phyloP scores from a whole-genome alignment of 2,797 vertebrate genomes.

The Agapornis canus region DNA sequence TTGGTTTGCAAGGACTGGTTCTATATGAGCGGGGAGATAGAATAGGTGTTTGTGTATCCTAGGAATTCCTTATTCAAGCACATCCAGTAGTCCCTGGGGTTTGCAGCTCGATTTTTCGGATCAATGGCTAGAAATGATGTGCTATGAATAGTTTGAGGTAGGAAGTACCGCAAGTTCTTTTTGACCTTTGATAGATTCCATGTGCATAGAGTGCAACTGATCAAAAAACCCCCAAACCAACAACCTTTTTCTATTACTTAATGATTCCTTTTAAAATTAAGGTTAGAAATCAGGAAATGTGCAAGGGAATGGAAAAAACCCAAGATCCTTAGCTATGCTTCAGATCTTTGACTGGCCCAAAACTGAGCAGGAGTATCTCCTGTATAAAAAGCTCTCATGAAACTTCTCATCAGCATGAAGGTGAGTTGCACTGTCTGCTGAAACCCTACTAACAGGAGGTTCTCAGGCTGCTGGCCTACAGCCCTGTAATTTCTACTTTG shows the following conservation, averaged over 20 bases:
- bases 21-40: not conserved
- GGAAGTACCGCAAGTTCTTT: not conserved
- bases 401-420: not conserved
- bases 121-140: not conserved
- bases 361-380: not conserved
- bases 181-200: not conserved
- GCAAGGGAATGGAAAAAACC: not conserved
- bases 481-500: not conserved
- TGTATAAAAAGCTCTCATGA: not conserved
- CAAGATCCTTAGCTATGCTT: not conserved
- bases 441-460: not conserved
- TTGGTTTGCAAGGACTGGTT: not conserved
- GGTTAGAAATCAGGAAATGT: not conserved
- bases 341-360: not conserved
- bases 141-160: not conserved
- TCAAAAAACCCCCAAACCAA: not conserved
- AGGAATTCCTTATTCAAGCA: not conserved
- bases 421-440: not conserved
- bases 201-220: accelerated
- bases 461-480: not conserved
- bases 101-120: not conserved
- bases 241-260: not conserved
- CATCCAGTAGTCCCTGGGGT: not conserved
- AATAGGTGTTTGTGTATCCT: not conserved
- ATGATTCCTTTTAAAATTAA: not conserved